Conservation (phyloP, 2,888 invertebrate genomes). For the Ganaspis brasiliensis region DNA sequence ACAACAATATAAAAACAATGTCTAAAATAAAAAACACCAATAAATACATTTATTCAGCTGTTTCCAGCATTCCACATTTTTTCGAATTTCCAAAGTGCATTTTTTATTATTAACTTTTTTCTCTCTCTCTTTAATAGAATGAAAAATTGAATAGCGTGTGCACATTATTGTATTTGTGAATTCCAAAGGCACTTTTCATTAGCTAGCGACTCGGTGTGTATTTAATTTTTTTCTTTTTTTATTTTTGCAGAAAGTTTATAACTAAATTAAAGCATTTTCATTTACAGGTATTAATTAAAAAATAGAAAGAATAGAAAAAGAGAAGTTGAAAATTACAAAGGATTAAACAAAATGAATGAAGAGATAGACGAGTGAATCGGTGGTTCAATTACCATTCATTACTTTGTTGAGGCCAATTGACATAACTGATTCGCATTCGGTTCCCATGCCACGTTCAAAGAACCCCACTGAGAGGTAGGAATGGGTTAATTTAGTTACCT, state of each 20-base stretch:
- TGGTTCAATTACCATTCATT: constrained; percentile 77
- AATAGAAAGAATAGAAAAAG: constrained; percentile 18
- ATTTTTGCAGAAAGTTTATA: neutral
- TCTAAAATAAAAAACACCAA: too few species aligned
- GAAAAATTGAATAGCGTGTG: too few species aligned
- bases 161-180: too few species aligned
- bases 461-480: constrained; percentile 61
- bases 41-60: too few species aligned
- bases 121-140: too few species aligned
- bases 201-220: neutral
- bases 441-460: constrained; percentile 71
- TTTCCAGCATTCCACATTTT: too few species aligned
- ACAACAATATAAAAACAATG: too few species aligned
- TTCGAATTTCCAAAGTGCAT: too few species aligned
- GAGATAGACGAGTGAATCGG: constrained; percentile 52
- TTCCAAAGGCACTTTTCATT: too few species aligned
- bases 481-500: constrained; percentile 70
- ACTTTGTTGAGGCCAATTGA: constrained; percentile 78
- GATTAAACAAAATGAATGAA: constrained; percentile 38
- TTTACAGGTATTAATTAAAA: neutral
- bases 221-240: neutral
- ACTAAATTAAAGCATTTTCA: neutral
- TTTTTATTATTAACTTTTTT: too few species aligned
- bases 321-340: neutral
- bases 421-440: constrained; percentile 79